Conservation (phyloP, 2,888 invertebrate species). For the Hedya salicella region DNA sequence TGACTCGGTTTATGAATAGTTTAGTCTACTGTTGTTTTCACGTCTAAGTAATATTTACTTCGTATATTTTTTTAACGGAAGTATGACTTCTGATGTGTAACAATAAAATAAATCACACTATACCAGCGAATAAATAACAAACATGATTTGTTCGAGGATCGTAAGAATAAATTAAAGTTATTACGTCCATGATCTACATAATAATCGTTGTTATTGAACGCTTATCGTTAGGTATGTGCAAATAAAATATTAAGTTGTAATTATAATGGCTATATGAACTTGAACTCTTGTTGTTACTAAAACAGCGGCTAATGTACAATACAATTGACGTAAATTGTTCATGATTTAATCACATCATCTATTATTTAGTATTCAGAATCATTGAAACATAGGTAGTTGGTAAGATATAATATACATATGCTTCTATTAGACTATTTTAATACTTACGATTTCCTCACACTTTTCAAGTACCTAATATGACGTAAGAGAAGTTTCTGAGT, state of each 20-base stretch:
- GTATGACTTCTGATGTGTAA: not conserved
- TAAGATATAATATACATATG: too few relatives aligned
- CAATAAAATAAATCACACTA: not conserved
- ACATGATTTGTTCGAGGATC: not conserved
- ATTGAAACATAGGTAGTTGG: too few relatives aligned
- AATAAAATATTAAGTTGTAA: conserved; percentile 23
- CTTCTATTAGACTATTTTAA: too few relatives aligned
- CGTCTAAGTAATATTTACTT: too few relatives aligned
- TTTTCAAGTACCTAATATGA: too few relatives aligned
- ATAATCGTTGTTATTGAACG: conserved; percentile 38
- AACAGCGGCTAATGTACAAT: not conserved
- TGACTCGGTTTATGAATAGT: too few relatives aligned
- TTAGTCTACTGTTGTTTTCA: too few relatives aligned
- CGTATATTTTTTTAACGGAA: too few relatives aligned
- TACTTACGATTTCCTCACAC: too few relatives aligned
- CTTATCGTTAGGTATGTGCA: conserved; percentile 30
- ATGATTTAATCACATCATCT: not conserved
- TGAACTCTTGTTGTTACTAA: conserved; percentile 32
- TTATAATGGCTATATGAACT: conserved; percentile 22
- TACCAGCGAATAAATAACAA: not conserved
- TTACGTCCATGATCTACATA: conserved; percentile 33
- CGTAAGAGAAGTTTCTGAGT: too few relatives aligned
- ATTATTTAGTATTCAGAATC: too few relatives aligned
- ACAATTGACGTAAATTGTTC: conserved; percentile 4
- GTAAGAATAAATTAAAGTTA: conserved; percentile 14